phyloP scores from a whole-genome alignment of 2,797 vertebrate species.

The Oreochromis mossambicus region DNA sequence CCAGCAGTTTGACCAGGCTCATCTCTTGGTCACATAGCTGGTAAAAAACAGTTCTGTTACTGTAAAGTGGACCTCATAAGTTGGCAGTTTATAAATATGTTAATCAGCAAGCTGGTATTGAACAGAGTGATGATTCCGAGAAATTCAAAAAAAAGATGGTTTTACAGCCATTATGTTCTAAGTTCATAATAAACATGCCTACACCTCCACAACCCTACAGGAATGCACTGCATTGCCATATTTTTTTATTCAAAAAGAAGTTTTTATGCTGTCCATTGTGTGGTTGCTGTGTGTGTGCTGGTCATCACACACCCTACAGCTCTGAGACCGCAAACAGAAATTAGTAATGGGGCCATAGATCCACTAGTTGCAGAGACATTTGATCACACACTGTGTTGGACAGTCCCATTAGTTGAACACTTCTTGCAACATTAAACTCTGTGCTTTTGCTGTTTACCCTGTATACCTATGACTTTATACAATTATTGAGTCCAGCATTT shows the following conservation, averaged over 20 bases:
- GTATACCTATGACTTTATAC: neutral
- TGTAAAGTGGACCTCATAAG: neutral
- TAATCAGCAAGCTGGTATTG: neutral
- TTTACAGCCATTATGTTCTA: neutral
- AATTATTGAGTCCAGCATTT: neutral
- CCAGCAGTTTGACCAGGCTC: neutral
- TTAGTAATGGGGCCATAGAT: neutral
- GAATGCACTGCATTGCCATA: neutral
- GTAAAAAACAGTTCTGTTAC: neutral
- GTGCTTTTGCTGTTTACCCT: neutral
- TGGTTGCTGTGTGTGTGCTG: neutral
- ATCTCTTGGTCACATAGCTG: neutral
- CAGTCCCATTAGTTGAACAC: neutral
- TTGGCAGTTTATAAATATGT: neutral
- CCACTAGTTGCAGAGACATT: neutral
- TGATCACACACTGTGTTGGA: neutral
- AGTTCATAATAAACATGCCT: neutral
- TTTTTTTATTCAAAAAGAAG: neutral
- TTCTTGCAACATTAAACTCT: neutral
- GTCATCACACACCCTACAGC: neutral
- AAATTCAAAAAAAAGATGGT: neutral
- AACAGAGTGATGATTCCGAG: neutral
- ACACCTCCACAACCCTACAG: neutral
- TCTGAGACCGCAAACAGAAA: neutral
- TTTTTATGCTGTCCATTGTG: neutral